Evolutionary conservation across 2,797 vertebrate species (phyloP).

Genomic region (Tolypeutes matacus): DNA sequence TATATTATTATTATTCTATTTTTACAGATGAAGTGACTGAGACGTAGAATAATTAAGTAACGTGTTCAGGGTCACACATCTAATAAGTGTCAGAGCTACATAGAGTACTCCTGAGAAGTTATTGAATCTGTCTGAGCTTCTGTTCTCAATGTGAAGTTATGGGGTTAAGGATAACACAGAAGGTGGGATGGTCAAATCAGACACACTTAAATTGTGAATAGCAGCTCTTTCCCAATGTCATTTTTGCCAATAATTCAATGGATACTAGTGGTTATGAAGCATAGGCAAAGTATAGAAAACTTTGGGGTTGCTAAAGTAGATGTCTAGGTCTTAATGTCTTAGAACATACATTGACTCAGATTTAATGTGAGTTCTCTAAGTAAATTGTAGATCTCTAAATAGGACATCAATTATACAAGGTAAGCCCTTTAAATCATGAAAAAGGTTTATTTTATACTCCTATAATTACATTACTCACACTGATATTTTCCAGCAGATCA

Average conservation of each 20-base stretch:
- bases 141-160: neutral
- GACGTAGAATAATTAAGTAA: neutral
- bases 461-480: neutral
- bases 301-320: neutral
- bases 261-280: neutral
- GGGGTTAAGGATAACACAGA: neutral
- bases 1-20: neutral
- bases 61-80: neutral
- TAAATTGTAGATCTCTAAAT: neutral
- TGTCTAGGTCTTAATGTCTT: neutral
- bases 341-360: neutral
- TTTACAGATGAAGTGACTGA: neutral
- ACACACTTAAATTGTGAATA: neutral
- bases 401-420: neutral
- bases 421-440: neutral
- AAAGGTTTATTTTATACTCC: neutral
- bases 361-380: neutral
- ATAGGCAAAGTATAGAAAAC: neutral
- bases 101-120: neutral
- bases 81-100: neutral
- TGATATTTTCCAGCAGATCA: neutral
- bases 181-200: neutral
- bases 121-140: neutral
- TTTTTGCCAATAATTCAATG: neutral
- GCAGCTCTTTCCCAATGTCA: neutral